Evolutionary conservation across 1,140 invertebrate species (phyloP).

Genomic region (Drosophila littoralis): DNA sequence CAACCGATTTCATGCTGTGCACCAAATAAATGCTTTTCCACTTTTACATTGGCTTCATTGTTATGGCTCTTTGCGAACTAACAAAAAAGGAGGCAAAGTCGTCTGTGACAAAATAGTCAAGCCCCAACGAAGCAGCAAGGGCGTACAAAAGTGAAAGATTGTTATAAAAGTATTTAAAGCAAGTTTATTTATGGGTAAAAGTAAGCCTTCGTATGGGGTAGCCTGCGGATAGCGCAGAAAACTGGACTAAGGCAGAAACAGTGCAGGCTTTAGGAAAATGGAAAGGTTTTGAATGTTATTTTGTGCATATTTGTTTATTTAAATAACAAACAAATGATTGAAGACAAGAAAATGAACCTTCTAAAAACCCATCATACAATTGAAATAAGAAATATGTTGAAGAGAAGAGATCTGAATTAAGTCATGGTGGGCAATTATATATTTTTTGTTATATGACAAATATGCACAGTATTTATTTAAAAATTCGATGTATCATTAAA

Average conservation of each 20-base stretch:
- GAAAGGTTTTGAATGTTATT: background rate
- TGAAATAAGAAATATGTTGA: too few relatives aligned
- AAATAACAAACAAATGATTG: background rate
- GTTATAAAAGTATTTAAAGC: slow-evolving; percentile 2
- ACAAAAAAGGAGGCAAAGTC: background rate
- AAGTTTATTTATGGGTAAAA: slow-evolving; percentile 46
- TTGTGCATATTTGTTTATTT: background rate
- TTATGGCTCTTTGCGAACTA: background rate
- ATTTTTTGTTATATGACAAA: too few relatives aligned
- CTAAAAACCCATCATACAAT: too few relatives aligned
- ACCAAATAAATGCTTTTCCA: slow-evolving; percentile 34
- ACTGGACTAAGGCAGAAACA: background rate
- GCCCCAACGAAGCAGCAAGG: slow-evolving; percentile 1
- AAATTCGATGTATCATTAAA: too few relatives aligned
- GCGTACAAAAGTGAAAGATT: slow-evolving; percentile 57
- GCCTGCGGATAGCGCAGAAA: background rate
- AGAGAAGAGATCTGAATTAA: too few relatives aligned
- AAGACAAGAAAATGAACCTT: too few relatives aligned
- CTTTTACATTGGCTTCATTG: slow-evolving; percentile 36
- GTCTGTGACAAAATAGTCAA: slow-evolving; percentile 11
- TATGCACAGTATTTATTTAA: too few relatives aligned
- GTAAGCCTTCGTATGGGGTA: background rate
- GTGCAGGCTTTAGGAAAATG: background rate
- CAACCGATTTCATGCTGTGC: slow-evolving; percentile 28
- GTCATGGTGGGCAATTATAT: too few relatives aligned